Evolutionary conservation across 92 coral and sea anemone genomes (phyloP).

Genomic region (Pocillopora meandrina): DNA sequence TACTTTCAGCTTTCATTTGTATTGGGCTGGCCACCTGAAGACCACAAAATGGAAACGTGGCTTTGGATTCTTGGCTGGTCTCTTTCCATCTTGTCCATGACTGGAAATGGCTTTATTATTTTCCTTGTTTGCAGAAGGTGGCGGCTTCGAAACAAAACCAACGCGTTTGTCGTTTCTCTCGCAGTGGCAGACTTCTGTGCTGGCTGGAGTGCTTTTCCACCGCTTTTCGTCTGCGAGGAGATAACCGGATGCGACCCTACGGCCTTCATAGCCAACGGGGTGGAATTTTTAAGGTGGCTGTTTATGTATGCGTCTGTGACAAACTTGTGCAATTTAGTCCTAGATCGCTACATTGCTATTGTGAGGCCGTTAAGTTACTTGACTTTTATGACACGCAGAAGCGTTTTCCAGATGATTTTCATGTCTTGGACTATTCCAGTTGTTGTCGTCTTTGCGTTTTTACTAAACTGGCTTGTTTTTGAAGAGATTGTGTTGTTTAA

Average conservation of each 20-base stretch:
- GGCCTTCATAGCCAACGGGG: background rate
- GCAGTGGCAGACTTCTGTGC: conserved; percentile 23
- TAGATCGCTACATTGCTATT: conserved; percentile 16
- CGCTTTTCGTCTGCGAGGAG: background rate
- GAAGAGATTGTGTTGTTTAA: background rate
- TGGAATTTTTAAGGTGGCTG: background rate
- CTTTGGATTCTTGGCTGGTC: conserved; percentile 25
- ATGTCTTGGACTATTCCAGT: background rate
- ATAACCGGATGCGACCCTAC: background rate
- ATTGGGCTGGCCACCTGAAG: background rate
- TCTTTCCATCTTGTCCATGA: background rate
- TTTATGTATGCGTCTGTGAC: background rate
- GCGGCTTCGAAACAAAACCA: background rate
- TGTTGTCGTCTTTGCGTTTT: background rate
- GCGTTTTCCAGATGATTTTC: background rate
- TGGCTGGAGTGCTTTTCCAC: background rate
- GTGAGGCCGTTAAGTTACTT: conserved; percentile 12
- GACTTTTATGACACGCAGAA: background rate
- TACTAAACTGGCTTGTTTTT: too few relatives aligned
- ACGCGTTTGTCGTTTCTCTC: conserved; percentile 10
- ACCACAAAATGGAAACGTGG: background rate
- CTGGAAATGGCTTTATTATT: too few relatives aligned
- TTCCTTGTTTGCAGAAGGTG: too few relatives aligned
- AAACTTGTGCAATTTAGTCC: conserved; percentile 6
- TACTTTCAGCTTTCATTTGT: background rate